Evolutionary conservation across 2,113 vertebrate species (phyloP).

Genomic region (Clupea harengus): DNA sequence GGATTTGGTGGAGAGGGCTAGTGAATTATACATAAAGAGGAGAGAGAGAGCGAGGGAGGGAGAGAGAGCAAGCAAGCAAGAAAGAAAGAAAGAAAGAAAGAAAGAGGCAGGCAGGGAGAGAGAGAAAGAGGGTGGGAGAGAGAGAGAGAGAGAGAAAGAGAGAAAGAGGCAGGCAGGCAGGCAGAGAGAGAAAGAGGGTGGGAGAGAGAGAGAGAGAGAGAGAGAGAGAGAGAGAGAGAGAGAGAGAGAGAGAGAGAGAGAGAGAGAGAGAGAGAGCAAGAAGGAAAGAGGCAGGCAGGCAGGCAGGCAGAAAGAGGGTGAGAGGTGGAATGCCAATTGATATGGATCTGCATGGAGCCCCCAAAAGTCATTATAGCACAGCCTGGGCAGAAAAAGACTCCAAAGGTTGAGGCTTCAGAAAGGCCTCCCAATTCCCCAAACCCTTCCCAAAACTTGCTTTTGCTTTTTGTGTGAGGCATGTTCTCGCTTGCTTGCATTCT

Average conservation of each 20-base stretch:
- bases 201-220: background rate
- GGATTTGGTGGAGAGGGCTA: background rate
- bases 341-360: background rate
- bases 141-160: background rate
- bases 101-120: background rate
- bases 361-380: background rate
- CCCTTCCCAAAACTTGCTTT: background rate
- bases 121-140: background rate
- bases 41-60: background rate
- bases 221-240: background rate
- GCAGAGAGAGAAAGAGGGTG: background rate
- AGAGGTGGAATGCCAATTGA: background rate
- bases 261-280: background rate
- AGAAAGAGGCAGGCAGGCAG: background rate
- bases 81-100: background rate
- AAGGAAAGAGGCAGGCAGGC: background rate
- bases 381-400: background rate
- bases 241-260: background rate
- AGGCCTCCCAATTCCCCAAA: background rate
- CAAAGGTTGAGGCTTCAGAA: background rate
- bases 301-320: background rate
- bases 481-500: background rate
- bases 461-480: background rate
- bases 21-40: slow-evolving; percentile 2
- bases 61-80: background rate